Conservation (phyloP, 2,888 invertebrate genomes). For the Drosophila paramelanica region DNA sequence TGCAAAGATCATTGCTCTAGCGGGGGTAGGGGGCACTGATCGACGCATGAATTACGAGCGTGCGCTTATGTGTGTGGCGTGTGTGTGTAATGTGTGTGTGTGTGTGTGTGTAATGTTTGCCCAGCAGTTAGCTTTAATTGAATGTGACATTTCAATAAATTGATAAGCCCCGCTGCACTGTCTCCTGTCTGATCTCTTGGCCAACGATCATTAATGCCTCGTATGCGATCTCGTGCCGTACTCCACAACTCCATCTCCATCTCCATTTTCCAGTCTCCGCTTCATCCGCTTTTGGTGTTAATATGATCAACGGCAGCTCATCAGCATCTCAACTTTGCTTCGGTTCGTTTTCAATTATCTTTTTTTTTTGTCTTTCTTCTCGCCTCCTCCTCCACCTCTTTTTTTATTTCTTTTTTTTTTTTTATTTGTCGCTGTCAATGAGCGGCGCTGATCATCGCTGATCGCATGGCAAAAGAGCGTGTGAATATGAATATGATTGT, state of each 20-base stretch:
- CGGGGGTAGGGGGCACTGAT: constrained; percentile 40
- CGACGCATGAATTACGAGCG: constrained; percentile 67
- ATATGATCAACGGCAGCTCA: constrained; percentile 79
- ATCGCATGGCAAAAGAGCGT: constrained; percentile 80
- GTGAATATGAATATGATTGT: constrained; percentile 65
- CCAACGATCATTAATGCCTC: constrained; percentile 35
- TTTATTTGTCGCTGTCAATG: constrained; percentile 49
- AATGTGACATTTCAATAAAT: constrained; percentile 82
- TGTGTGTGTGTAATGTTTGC: constrained; percentile 62
- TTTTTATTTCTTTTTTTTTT: background rate
- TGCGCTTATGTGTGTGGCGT: background rate
- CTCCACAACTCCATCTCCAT: constrained; percentile 32
- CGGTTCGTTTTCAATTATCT: constrained; percentile 61
- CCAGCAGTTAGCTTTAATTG: constrained; percentile 79
- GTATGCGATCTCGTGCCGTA: constrained; percentile 48
- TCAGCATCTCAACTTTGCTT: constrained; percentile 72
- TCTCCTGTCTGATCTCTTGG: constrained; percentile 34
- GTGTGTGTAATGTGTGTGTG: background rate
- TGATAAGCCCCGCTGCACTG: constrained; percentile 57
- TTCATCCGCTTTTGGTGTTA: constrained; percentile 59
- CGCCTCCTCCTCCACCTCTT: background rate
- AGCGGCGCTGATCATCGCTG: constrained; percentile 53
- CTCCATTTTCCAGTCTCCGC: constrained; percentile 13
- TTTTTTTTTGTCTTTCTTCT: constrained; percentile 31
- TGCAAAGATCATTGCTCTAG: constrained; percentile 60